A percentile compares a stretch with the other conserved stretches of the same genome.
Evolutionary conservation across 2,888 invertebrate species (phyloP).

Genomic region (Drosophila siamana): DNA sequence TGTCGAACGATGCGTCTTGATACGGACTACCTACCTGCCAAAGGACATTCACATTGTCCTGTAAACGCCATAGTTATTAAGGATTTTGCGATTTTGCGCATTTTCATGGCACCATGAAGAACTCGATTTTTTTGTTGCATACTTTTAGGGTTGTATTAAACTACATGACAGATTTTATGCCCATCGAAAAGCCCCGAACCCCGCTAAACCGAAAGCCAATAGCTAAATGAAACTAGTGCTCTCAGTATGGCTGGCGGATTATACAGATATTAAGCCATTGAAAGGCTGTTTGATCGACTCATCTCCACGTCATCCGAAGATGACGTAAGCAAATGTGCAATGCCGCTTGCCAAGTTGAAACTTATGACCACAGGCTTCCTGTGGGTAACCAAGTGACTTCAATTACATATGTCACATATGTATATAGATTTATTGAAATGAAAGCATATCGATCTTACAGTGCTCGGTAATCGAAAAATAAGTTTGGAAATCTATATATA

Average conservation of each 20-base stretch:
- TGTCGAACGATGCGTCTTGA: not conserved
- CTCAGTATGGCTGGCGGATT: not conserved
- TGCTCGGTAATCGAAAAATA: conserved; percentile 41
- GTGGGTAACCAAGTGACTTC: not conserved
- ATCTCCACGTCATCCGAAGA: conserved; percentile 18
- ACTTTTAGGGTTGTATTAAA: conserved; percentile 27
- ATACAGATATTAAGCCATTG: not conserved
- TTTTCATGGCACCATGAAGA: not conserved
- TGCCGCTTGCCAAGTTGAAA: not conserved
- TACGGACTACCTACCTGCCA: not conserved
- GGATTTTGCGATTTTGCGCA: not conserved
- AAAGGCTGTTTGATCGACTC: not conserved
- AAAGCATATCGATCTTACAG: conserved; percentile 47
- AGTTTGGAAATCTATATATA: conserved; percentile 32
- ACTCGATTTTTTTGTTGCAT: conserved; percentile 3
- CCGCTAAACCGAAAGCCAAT: not conserved
- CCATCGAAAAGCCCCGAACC: not conserved
- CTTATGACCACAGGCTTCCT: not conserved
- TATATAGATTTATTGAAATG: conserved; percentile 60
- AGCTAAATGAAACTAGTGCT: not conserved
- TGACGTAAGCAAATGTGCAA: conserved; percentile 44
- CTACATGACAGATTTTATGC: not conserved
- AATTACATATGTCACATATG: conserved; percentile 24
- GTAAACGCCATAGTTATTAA: not conserved
- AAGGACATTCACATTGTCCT: conserved; percentile 12